Base-by-base conservation (phyloP, 2,888 invertebrate species). In the Lordiphosa fenestrarum region DNA sequence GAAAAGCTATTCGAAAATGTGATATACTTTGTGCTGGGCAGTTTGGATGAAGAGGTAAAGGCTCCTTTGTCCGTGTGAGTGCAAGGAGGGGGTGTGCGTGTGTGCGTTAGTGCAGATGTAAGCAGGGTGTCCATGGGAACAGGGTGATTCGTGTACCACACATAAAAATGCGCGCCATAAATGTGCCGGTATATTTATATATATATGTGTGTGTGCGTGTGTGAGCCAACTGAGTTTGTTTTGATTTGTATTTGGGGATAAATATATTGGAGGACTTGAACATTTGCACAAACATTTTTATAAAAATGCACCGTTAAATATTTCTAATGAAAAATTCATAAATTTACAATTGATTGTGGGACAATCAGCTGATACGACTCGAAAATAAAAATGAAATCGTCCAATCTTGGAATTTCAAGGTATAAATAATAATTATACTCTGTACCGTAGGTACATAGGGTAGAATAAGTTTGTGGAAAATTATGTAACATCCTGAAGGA, bases 11-110 rank as follows among this genome's bases (percentile, higher is more conserved):
- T 96, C 90, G 94, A 94, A 89, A 94, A 94, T 91, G 94, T 96
- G 78, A 95, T 94, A 88, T 96, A 94, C 90, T 95, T 94, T 90
- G 91, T 95, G 83, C 94, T 94, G 87, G 96, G 96, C 73, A 94
- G 94, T 89, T 92, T 95, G 81, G 91, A 92, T 77, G 93, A 93
- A 87, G 92, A 93, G 92, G 95, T 94, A 86, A 87, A 69, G 23
- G 40, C 57, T 64, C 46, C 53, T 46, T 44, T 54, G 41, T 46
- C 19, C 19, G 19, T 55, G 51, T 38, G 42, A 48, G 46, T 47
- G 53, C 37, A 25, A 35, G 37, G 48, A 23, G 53, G 37, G 59
- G 58, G 41, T 38, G 38, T 51, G 6, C 5, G n/a, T 39, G 30
- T 68, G 35, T 48, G 51, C 36, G 51, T 47, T 35, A 9, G 36